phyloP scores from a whole-genome alignment of 2,113 vertebrate genomes.

The Melanerpes aurifrons region DNA sequence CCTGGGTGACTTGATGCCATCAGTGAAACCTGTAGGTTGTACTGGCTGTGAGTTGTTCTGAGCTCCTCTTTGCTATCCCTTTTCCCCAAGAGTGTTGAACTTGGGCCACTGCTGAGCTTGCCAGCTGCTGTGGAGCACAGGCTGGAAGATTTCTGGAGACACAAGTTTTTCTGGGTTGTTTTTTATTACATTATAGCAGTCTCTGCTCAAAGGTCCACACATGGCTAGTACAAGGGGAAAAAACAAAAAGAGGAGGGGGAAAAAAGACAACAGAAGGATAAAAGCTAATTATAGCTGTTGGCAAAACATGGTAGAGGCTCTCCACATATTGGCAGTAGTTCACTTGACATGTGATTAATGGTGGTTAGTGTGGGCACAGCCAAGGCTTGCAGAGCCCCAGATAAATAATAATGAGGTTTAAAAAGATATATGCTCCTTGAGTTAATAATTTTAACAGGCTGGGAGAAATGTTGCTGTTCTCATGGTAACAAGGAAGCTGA shows the following conservation, averaged over 20 bases:
- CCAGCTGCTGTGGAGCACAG: background rate
- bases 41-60: background rate
- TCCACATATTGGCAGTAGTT: constrained; percentile 9
- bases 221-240: background rate
- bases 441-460: constrained; percentile 73
- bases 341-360: constrained; percentile 53
- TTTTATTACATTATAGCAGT: background rate
- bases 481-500: constrained; percentile 73
- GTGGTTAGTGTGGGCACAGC: constrained; percentile 25
- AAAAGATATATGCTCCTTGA: constrained; percentile 66
- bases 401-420: constrained; percentile 70
- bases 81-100: background rate
- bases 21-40: background rate
- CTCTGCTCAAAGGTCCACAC: background rate
- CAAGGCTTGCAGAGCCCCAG: constrained; percentile 27
- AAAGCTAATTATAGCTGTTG: constrained; percentile 26
- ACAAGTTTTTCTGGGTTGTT: background rate
- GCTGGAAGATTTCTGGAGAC: background rate
- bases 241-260: background rate
- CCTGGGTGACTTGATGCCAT: background rate
- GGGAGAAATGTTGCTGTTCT: constrained; percentile 70
- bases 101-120: background rate
- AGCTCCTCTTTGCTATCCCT: background rate
- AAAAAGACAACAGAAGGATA: background rate
- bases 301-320: background rate